A percentile compares a stretch with the other conserved stretches of the same genome.
Conservation (phyloP, 2,113 vertebrate species). For the Lota lota region DNA sequence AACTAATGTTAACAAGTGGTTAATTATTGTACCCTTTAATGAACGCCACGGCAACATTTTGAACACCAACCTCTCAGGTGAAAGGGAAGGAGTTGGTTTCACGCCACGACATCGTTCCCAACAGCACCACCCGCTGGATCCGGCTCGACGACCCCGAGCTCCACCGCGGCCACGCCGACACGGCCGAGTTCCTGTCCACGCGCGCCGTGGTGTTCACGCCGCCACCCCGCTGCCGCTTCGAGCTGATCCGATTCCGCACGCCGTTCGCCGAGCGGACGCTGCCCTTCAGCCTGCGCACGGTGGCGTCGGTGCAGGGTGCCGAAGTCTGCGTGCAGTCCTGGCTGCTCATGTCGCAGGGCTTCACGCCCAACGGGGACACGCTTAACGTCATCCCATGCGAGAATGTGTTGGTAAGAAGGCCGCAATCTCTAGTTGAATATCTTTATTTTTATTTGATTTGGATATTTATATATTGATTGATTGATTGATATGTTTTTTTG, state of each 20-base stretch:
- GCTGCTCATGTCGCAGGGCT: constrained; percentile 84
- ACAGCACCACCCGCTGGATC: constrained; percentile 87
- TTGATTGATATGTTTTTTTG: too few relatives aligned
- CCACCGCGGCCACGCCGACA: constrained; percentile 77
- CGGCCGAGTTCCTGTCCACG: constrained; percentile 72
- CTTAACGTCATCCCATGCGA: constrained; percentile 85
- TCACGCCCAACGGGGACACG: constrained; percentile 81
- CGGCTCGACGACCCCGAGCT: constrained; percentile 77
- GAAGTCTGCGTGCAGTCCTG: constrained; percentile 90
- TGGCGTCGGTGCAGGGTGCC: constrained; percentile 78
- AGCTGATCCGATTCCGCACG: constrained; percentile 83
- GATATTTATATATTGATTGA: too few relatives aligned
- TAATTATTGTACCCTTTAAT: too few relatives aligned
- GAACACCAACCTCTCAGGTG: constrained; percentile 31
- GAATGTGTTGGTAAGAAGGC: constrained; percentile 74
- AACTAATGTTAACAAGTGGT: too few relatives aligned
- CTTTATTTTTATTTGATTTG: too few relatives aligned
- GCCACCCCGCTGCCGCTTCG: constrained; percentile 78
- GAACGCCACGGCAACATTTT: too few relatives aligned
- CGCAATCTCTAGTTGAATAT: too few relatives aligned
- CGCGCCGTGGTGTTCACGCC: constrained; percentile 79
- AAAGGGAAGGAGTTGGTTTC: constrained; percentile 88
- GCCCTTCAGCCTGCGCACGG: constrained; percentile 83
- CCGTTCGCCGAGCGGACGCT: constrained; percentile 81
- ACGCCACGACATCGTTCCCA: constrained; percentile 86